Percentiles rank a stretch among this genome's conserved stretches.
Evolutionary conservation across 2,888 invertebrate species (phyloP).

Genomic region (Marasmarcha lunaedactyla): DNA sequence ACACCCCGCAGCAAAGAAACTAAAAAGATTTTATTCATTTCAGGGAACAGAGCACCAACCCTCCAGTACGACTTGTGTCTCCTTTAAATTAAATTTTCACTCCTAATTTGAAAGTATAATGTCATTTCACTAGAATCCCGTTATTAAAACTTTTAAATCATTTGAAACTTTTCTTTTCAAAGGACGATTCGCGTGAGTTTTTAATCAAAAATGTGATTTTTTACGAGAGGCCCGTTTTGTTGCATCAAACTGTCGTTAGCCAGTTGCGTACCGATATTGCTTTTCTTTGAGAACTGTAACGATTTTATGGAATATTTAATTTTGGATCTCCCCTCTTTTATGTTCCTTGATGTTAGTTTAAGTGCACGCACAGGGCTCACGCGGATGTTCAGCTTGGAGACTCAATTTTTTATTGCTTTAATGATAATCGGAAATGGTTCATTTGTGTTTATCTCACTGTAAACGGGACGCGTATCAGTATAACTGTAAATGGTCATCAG

Average conservation of each 20-base stretch:
- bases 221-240: conserved; percentile 60
- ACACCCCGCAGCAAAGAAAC: conserved; percentile 67
- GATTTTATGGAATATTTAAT: conserved; percentile 60
- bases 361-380: conserved; percentile 12
- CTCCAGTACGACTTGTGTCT: conserved; percentile 66
- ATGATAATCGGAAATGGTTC: conserved; percentile 3
- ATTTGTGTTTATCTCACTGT: conserved; percentile 13
- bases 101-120: conserved; percentile 73
- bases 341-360: conserved; percentile 18
- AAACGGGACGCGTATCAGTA: no score
- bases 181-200: conserved; percentile 62
- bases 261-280: conserved; percentile 66
- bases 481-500: no score
- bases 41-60: conserved; percentile 59
- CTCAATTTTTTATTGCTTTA: conserved; percentile 1
- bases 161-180: conserved; percentile 55
- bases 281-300: conserved; percentile 56
- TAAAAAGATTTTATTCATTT: conserved; percentile 68
- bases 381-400: conserved; percentile 3
- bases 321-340: conserved; percentile 17
- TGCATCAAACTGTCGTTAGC: conserved; percentile 66
- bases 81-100: conserved; percentile 73
- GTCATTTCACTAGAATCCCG: conserved; percentile 70
- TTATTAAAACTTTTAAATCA: conserved; percentile 73
- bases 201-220: conserved; percentile 69